Evolutionary conservation across 1,140 invertebrate genomes (phyloP), one percentile per base, ranked within the genome.

Genomic region (Drosophila sproati): DNA sequence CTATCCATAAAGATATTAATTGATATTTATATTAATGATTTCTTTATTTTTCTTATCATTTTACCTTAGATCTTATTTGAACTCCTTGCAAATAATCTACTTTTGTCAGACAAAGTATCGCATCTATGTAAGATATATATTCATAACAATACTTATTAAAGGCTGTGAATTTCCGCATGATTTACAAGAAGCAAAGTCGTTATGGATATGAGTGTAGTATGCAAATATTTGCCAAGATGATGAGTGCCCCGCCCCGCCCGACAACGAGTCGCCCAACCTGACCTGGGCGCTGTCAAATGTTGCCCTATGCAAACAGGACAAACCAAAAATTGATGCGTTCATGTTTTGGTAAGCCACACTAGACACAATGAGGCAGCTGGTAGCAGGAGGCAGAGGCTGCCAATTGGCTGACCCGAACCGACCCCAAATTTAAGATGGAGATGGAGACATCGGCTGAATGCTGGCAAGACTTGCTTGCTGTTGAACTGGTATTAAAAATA

Each of bases 401-500:
- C 82, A 88, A 88, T 88, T 85, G 78, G 80, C 74, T 80, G 88
- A 76, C 80, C 83, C 68, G 70, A 78, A 77, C 67, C 56, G 68
- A 62, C 41, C 41, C 41, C 45, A 29, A 37, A 62, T 8, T 50
- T 5, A 31, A 29, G 39, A 28, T n/a, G 56, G 3, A 5, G 54
- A 8, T 32, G 50, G 47, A 48, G 32, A 39, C 28, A 34, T 32
- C 37, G 61, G 55, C 47, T 66, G 76, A 54, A 57, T 77, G 57
- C 63, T 20, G 20, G 78, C 75, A 70, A 68, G 73, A 79, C 64
- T 78, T 80, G 59, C 50, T 52, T 47, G 43, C 55, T 45, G 28
- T 45, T 29, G 43, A 73, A 70, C 73, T 83, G 64, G 73, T 91
- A 91, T 90, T 91, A 91, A 91, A 91, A 91, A 91, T 91, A 91